phyloP scores from a whole-genome alignment of 1,140 invertebrate genomes.

The Drosophila gunungcola region DNA sequence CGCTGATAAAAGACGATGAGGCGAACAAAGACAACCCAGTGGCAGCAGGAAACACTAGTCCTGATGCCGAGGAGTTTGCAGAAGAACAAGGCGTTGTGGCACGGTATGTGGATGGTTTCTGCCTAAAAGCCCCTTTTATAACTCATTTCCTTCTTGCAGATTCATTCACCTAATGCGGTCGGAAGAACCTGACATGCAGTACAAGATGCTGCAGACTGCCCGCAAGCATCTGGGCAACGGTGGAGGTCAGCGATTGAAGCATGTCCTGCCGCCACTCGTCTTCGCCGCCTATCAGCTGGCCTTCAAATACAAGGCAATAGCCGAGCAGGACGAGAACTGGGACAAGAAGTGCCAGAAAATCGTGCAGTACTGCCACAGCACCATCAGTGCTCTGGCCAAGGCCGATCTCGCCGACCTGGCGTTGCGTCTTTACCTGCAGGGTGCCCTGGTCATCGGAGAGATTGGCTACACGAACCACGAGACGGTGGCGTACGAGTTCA shows the following conservation, averaged over 20 bases:
- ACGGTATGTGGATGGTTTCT: constrained; percentile 33
- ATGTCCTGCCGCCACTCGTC: constrained; percentile 97
- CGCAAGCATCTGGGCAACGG: constrained; percentile 95
- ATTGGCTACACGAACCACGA: constrained; percentile 98
- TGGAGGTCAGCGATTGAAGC: constrained; percentile 94
- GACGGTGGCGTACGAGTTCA: constrained; percentile 98
- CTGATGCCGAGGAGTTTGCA: constrained; percentile 97
- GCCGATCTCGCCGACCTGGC: constrained; percentile 97
- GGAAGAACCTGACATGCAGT: constrained; percentile 96
- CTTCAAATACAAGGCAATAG: constrained; percentile 91
- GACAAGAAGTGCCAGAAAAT: constrained; percentile 99
- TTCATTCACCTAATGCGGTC: constrained; percentile 96
- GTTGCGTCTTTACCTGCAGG: constrained; percentile 96
- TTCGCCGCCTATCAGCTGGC: constrained; percentile 97
- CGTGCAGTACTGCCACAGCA: constrained; percentile 98
- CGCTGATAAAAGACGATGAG: constrained; percentile 94
- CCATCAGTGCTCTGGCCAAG: constrained; percentile 96
- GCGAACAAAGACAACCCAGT: constrained; percentile 85
- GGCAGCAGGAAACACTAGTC: constrained; percentile 75
- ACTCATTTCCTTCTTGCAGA: constrained; percentile 81
- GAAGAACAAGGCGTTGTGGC: constrained; percentile 97
- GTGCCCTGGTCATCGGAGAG: constrained; percentile 95
- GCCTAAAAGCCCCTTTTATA: no score
- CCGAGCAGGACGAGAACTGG: constrained; percentile 97
- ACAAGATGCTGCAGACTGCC: constrained; percentile 94